Evolutionary conservation across 2,797 vertebrate genomes (phyloP), one percentile per base, ranked within the genome.

Genomic region (Lagocephalus sceleratus): DNA sequence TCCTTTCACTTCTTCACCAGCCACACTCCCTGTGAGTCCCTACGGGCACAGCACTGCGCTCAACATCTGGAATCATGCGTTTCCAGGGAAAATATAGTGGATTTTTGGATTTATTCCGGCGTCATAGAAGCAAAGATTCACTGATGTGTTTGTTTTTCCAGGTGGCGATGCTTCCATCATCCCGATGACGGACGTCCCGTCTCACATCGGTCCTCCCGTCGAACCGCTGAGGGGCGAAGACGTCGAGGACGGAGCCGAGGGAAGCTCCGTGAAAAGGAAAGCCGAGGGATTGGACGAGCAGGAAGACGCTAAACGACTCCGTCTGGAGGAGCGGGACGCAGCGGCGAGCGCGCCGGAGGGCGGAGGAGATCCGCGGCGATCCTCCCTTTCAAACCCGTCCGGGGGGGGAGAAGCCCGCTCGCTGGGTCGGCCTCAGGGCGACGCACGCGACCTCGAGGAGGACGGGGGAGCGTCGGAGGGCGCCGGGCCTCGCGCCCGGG

Each of bases 101-200:
- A 29, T 7, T 29, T 29, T 29, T 29, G n/a, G n/a, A 11, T 29
- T 29, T 11, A 29, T 29, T 29, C 29, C 29, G 11, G 29, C 29
- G 11, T 29, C 29, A 3, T 10, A 29, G 29, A 8, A 29, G 29
- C 29, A 29, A 8, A 3, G 29, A 29, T 29, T 10, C 8, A 11
- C 11, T 9, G 8, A 9, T 26, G 26, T 9, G 2, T 10, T 29
- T 1, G 26, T 29, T 35, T 35, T 14, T 1, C 22, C 72, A 98
- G 97, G 96, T 87, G 96, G 96, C 4, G 97, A 99, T 41, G 94
- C 95, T 20, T 96, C 97, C 54, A 98, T 99, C 73, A 89, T 98
- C 70, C 94, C 95, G 4, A 82, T 93, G 85, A 74, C 55, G 2
- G 81, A 88, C 47, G 57, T 44, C 54, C 85, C 85, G 70, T 81